A percentile compares a stretch with the other conserved stretches of the same genome.
These are phyloP conservation scores for Tipula lateralis DNA, from an alignment of 2,888 invertebrate species.

Conservation along the genomic window DNA sequence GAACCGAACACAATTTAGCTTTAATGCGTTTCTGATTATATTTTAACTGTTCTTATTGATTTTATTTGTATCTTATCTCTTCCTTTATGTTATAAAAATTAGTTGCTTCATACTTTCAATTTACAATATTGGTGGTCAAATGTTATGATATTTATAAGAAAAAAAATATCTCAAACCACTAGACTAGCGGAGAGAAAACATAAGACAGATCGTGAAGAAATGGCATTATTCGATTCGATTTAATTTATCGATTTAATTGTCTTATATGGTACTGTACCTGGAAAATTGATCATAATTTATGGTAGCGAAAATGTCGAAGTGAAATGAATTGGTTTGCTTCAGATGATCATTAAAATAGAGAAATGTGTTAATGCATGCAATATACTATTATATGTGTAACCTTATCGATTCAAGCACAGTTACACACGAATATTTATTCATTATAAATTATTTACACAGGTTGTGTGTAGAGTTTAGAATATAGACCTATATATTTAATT, in stretches of 20 bases:
- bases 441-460: too few relatives aligned
- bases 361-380: neutral
- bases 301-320: neutral
- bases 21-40: constrained; percentile 29
- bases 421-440: neutral
- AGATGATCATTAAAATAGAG: neutral
- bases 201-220: neutral
- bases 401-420: neutral
- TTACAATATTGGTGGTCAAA: constrained; percentile 25
- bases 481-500: too few relatives aligned
- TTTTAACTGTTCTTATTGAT: constrained; percentile 28
- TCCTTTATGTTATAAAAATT: neutral
- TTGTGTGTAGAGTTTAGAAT: too few relatives aligned
- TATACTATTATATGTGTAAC: neutral
- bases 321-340: neutral
- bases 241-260: constrained; percentile 15
- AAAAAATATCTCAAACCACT: neutral
- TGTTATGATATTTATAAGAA: neutral
- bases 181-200: neutral
- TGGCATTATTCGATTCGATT: neutral
- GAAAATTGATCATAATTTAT: constrained; percentile 1
- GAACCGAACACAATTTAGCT: neutral
- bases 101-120: neutral
- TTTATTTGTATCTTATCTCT: neutral
- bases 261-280: neutral